Evolutionary conservation across 35 echinoderm and acorn worm species (phyloP).

Genomic region (Apostichopus parvimensis): DNA sequence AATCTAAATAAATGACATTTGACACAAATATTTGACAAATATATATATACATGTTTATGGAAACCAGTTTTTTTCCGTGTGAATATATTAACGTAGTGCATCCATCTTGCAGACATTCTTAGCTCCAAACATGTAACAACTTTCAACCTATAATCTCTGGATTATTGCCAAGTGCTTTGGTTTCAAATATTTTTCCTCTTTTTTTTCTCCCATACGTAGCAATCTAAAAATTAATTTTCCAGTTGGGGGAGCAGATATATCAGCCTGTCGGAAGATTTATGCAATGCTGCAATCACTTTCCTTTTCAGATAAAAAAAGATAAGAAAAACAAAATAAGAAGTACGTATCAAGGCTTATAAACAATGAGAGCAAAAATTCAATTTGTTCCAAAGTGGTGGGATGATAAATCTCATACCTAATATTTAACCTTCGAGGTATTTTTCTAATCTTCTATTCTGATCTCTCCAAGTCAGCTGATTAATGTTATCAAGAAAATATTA

Average conservation of each 20-base stretch:
- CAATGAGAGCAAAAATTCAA: not conserved
- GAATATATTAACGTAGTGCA: no score
- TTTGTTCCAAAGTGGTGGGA: not conserved
- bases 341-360: not conserved
- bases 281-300: not conserved
- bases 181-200: not conserved
- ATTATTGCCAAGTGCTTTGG: not conserved
- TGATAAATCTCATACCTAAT: not conserved
- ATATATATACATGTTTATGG: no score
- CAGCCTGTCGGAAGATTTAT: not conserved
- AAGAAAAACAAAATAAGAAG: not conserved
- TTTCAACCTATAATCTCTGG: not conserved
- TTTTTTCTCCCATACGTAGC: not conserved
- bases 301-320: not conserved
- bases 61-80: no score
- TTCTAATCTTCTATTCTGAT: not conserved
- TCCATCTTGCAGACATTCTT: no score
- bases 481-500: no score
- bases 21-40: no score
- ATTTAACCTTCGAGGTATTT: not conserved
- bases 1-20: no score
- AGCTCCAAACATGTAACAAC: not conserved
- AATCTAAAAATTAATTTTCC: not conserved
- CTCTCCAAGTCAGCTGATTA: no score
- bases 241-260: not conserved